A percentile compares a stretch with the other conserved stretches of the same genome.
Evolutionary conservation across 1,140 invertebrate species (phyloP).

Genomic region (Microplitis demolitor): DNA sequence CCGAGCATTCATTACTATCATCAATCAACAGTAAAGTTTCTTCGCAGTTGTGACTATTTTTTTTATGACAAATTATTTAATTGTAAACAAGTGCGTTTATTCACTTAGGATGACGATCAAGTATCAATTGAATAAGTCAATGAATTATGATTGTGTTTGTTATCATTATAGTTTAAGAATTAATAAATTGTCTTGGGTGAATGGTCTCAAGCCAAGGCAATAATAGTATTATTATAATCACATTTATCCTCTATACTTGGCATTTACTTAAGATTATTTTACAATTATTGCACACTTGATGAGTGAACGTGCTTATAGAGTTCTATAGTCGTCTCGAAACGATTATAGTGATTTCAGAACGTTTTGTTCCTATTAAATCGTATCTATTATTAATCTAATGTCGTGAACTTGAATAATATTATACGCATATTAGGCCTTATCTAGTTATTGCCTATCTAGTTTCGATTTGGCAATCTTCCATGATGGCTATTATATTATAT

Average conservation of each 20-base stretch:
- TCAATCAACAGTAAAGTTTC: not conserved
- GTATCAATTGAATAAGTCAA: not conserved
- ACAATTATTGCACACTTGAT: too few relatives aligned
- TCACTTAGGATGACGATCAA: not conserved
- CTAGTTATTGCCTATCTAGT: too few relatives aligned
- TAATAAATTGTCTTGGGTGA: not conserved
- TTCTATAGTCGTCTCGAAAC: too few relatives aligned
- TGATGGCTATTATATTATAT: too few relatives aligned
- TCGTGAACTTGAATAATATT: too few relatives aligned
- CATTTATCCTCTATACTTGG: not conserved
- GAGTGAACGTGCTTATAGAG: too few relatives aligned
- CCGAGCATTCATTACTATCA: not conserved
- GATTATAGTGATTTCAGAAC: too few relatives aligned
- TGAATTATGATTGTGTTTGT: not conserved
- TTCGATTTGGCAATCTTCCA: too few relatives aligned
- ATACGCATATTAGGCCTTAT: too few relatives aligned
- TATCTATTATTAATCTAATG: too few relatives aligned
- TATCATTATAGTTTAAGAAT: not conserved
- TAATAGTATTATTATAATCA: not conserved
- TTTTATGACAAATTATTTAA: not conserved
- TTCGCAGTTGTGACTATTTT: not conserved
- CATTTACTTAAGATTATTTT: not conserved
- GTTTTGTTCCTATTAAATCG: too few relatives aligned
- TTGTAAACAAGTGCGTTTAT: not conserved
- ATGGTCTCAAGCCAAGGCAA: not conserved